Conservation (phyloP, 2,888 invertebrate genomes). For the Silvanus unidentatus region DNA sequence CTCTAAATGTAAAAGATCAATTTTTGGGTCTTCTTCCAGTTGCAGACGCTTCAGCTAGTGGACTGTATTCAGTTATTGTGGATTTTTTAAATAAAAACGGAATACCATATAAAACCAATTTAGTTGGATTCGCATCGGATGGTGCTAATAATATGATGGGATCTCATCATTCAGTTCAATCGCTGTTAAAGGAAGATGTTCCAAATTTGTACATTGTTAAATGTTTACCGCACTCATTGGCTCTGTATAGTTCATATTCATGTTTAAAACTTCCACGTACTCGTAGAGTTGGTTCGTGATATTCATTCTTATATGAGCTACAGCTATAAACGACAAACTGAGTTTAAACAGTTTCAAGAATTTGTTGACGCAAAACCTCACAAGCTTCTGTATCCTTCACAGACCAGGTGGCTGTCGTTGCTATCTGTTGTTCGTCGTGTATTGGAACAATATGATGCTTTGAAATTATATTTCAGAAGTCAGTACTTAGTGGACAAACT, state of each 20-base stretch:
- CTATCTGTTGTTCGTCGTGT: slow-evolving; percentile 11
- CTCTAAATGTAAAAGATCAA: too few relatives aligned
- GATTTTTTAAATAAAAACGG: too few relatives aligned
- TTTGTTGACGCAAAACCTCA: not conserved
- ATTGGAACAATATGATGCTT: slow-evolving; percentile 17
- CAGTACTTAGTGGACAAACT: slow-evolving; percentile 8
- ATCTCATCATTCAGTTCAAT: too few relatives aligned
- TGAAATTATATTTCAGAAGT: slow-evolving; percentile 17
- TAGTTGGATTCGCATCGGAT: too few relatives aligned
- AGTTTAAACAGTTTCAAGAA: slow-evolving; percentile 1
- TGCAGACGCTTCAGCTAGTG: too few relatives aligned
- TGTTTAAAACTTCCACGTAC: not conserved
- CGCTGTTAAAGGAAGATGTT: too few relatives aligned
- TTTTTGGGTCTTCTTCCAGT: too few relatives aligned
- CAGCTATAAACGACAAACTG: not conserved
- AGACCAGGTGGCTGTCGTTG: slow-evolving; percentile 18
- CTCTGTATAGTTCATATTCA: slow-evolving; percentile 1
- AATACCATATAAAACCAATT: too few relatives aligned
- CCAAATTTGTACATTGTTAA: too few relatives aligned
- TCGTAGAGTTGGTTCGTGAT: not conserved
- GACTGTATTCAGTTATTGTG: too few relatives aligned
- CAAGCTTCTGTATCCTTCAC: slow-evolving; percentile 8
- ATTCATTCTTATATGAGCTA: not conserved
- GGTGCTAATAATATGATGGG: too few relatives aligned
- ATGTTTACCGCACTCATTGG: not conserved